Conservation (phyloP, 2,888 invertebrate genomes). For the Scaptomyza flava region DNA sequence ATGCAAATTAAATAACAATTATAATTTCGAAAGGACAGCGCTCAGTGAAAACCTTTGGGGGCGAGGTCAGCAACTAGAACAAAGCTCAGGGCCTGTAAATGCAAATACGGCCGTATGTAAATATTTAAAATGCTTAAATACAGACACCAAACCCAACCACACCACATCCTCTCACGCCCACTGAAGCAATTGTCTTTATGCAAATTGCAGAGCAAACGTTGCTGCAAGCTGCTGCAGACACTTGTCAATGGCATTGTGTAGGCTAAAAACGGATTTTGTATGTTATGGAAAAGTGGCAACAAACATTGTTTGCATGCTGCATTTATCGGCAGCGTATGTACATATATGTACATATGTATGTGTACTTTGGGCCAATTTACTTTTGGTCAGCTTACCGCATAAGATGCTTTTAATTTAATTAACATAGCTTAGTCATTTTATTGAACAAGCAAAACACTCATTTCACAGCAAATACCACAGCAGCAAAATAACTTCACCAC, state of each 20-base stretch:
- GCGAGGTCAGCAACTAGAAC: constrained; percentile 45
- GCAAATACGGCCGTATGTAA: constrained; percentile 62
- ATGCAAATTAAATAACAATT: constrained; percentile 77
- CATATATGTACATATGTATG: background rate
- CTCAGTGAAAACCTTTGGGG: constrained; percentile 22
- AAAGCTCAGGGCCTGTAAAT: constrained; percentile 52
- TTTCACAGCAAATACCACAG: constrained; percentile 10
- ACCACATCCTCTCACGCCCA: background rate
- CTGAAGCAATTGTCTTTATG: constrained; percentile 31
- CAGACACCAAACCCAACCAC: constrained; percentile 28
- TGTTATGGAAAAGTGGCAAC: constrained; percentile 8
- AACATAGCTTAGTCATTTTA: constrained; percentile 32
- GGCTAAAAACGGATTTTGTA: constrained; percentile 40
- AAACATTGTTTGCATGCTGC: constrained; percentile 27
- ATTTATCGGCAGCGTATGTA: constrained; percentile 17
- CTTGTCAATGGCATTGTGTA: constrained; percentile 40
- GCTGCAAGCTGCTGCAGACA: constrained; percentile 29
- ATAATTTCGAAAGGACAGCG: constrained; percentile 62
- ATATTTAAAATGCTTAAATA: constrained; percentile 64
- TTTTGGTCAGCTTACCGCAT: constrained; percentile 32
- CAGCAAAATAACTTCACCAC: constrained; percentile 20
- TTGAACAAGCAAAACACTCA: constrained; percentile 4
- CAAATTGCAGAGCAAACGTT: constrained; percentile 42
- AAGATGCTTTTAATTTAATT: constrained; percentile 55
- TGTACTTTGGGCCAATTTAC: constrained; percentile 33